Base-by-base conservation (phyloP, 2,113 vertebrate genomes). In the Alethe castanea region DNA sequence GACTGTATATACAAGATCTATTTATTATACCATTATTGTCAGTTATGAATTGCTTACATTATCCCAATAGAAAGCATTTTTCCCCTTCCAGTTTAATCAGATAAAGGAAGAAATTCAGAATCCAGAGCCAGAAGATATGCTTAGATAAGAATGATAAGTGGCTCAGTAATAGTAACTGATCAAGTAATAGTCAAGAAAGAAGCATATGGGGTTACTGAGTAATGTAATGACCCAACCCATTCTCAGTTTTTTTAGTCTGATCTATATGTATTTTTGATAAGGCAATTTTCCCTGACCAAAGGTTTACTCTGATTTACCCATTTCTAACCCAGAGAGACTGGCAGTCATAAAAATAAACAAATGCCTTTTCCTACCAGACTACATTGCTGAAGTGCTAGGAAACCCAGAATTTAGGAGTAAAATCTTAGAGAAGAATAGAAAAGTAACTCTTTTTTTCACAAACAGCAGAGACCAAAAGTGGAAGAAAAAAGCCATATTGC, bases 281-380 rank as follows among this genome's bases (percentile, higher is more conserved):
- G 29, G 23, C 11, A 92, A 61, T 86, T 92, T 94, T 92, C 36
- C 67, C 48, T 87, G 48, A 54, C 52, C 20, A 44, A 79, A 80
- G 31, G 13, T 87, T 81, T 94, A 60, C 40, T 78, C 85, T 78
- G 70, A 80, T 78, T 94, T 90, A 38, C 31, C 11, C 26, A 35
- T 47, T 38, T 66, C 28, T 93, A 62, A 94, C 83, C 36, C 62
- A 64, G 60, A 94, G 64, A 78, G 74, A 90, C 20, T 56, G 19
- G 53, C 26, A 88, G 60, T 88, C 66, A 88, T 47, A 93, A 95
- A 96, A 94, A 92, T 60, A 67, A 88, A 82, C 25, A 94, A 94
- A 87, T 89, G 52, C 6, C 16, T 69, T 70, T 95, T 85, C 59
- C n/a, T 44, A 88, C 47, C 44, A 89, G 86, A 85, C 67, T 88